Evolutionary conservation across 2,113 vertebrate genomes (phyloP).

Genomic region (Pachypanchax playfairii): DNA sequence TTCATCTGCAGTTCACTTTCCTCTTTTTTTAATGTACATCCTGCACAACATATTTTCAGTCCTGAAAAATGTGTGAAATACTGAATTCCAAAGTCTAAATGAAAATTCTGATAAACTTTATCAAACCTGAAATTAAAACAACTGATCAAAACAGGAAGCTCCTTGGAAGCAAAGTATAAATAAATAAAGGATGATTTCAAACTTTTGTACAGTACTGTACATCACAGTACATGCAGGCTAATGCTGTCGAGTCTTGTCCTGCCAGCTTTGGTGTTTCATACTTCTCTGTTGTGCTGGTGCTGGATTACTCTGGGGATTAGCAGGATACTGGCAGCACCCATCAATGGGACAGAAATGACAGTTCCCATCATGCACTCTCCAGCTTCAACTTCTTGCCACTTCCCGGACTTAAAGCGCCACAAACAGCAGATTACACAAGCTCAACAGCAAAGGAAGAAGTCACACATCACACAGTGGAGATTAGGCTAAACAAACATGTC

Average conservation of each 20-base stretch:
- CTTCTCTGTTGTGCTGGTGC: slow-evolving; percentile 63
- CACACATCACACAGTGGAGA: slow-evolving; percentile 66
- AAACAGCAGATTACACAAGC: slow-evolving; percentile 72
- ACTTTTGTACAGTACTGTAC: background rate
- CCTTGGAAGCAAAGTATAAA: background rate
- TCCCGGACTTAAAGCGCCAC: slow-evolving; percentile 57
- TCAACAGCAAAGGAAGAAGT: slow-evolving; percentile 62
- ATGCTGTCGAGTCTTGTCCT: slow-evolving; percentile 27
- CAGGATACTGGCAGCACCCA: slow-evolving; percentile 68
- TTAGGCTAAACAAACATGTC: slow-evolving; percentile 67
- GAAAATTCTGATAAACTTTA: too few relatives aligned
- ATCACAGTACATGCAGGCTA: background rate
- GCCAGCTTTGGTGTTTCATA: slow-evolving; percentile 49
- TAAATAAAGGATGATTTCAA: background rate
- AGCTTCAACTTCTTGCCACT: slow-evolving; percentile 55
- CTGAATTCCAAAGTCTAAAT: too few relatives aligned
- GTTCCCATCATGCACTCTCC: slow-evolving; percentile 62
- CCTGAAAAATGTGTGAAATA: too few relatives aligned
- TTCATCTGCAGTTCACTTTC: too few relatives aligned
- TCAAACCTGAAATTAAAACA: too few relatives aligned
- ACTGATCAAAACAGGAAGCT: too few relatives aligned
- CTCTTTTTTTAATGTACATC: too few relatives aligned
- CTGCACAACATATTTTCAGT: too few relatives aligned
- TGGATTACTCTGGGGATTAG: slow-evolving; percentile 76
- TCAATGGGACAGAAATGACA: slow-evolving; percentile 72